Conservation (phyloP, 2,113 vertebrate genomes). For the Haemorhous mexicanus region DNA sequence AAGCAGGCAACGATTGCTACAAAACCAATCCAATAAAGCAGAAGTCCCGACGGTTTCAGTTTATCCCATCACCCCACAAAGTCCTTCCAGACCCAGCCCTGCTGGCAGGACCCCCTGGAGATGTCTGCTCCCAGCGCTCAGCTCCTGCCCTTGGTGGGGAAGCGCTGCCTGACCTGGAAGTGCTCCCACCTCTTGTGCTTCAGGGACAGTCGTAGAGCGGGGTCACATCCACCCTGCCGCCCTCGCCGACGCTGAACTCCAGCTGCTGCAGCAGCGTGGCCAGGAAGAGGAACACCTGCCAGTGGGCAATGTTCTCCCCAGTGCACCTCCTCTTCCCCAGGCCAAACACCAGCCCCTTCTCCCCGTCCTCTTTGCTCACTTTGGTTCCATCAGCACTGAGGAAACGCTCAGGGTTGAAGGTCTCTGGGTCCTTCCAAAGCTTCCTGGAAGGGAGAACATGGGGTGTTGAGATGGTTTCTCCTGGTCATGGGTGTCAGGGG, state of each 20-base stretch:
- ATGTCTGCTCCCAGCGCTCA: neutral
- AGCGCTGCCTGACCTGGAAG: conserved; percentile 71
- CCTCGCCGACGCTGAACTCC: conserved; percentile 67
- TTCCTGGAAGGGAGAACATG: conserved; percentile 66
- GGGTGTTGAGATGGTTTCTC: neutral
- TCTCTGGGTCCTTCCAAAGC: conserved; percentile 85
- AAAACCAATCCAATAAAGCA: neutral
- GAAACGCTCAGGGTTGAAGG: conserved; percentile 87
- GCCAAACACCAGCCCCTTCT: conserved; percentile 83
- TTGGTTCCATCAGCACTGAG: conserved; percentile 72
- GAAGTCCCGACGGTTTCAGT: rapidly evolving
- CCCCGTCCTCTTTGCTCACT: conserved; percentile 75
- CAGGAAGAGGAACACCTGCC: conserved; percentile 89
- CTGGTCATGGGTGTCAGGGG: rapidly evolving
- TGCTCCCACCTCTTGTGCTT: conserved; percentile 80
- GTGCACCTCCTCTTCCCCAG: conserved; percentile 90
- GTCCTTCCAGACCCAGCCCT: neutral
- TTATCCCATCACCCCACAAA: neutral
- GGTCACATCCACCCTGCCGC: conserved; percentile 78
- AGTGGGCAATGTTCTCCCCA: conserved; percentile 82
- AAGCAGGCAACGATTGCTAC: neutral
- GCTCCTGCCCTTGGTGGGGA: neutral
- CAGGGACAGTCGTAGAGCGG: conserved; percentile 80
- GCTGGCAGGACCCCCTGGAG: neutral
- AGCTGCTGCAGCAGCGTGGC: conserved; percentile 85